Evolutionary conservation across 1,140 invertebrate species (phyloP).

Genomic region (Mamestra configurata): DNA sequence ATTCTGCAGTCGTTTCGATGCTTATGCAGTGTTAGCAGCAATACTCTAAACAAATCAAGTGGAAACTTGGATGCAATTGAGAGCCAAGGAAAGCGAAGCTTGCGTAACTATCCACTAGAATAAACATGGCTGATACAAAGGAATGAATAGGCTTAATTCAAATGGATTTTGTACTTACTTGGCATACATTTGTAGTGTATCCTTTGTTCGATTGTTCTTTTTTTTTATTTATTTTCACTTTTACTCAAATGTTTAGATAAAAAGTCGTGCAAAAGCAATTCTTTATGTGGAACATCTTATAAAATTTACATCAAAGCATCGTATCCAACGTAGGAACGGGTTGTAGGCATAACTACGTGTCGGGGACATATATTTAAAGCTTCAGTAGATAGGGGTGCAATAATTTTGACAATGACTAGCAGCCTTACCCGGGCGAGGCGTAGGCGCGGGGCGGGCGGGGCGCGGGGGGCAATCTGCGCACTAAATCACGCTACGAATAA

Average conservation of each 20-base stretch:
- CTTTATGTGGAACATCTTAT: slow-evolving; percentile 63
- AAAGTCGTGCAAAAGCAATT: slow-evolving; percentile 41
- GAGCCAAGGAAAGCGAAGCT: slow-evolving; percentile 67
- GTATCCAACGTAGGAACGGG: slow-evolving; percentile 70
- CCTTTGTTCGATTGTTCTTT: slow-evolving; percentile 47
- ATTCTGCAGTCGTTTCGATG: slow-evolving; percentile 66
- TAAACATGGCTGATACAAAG: slow-evolving; percentile 66
- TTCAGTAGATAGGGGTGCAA: slow-evolving; percentile 88
- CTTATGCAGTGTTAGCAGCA: slow-evolving; percentile 66
- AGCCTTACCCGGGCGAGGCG: slow-evolving; percentile 85
- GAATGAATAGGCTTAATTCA: slow-evolving; percentile 61
- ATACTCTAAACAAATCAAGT: slow-evolving; percentile 82
- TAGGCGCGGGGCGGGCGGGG: slow-evolving; percentile 81
- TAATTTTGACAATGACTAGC: slow-evolving; percentile 88
- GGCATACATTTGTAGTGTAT: slow-evolving; percentile 31
- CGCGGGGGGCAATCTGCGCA: slow-evolving; percentile 87
- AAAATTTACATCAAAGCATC: slow-evolving; percentile 68
- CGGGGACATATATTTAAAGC: slow-evolving; percentile 87
- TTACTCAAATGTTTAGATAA: slow-evolving; percentile 35
- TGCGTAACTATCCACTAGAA: slow-evolving; percentile 71
- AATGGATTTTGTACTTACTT: slow-evolving; percentile 53
- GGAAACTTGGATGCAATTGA: slow-evolving; percentile 74
- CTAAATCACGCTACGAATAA: slow-evolving; percentile 89
- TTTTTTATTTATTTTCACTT: slow-evolving; percentile 56
- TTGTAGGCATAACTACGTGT: slow-evolving; percentile 81